These are phyloP conservation scores for Potorous gilbertii DNA, from an alignment of 2,797 vertebrate species.

Conservation along the genomic window DNA sequence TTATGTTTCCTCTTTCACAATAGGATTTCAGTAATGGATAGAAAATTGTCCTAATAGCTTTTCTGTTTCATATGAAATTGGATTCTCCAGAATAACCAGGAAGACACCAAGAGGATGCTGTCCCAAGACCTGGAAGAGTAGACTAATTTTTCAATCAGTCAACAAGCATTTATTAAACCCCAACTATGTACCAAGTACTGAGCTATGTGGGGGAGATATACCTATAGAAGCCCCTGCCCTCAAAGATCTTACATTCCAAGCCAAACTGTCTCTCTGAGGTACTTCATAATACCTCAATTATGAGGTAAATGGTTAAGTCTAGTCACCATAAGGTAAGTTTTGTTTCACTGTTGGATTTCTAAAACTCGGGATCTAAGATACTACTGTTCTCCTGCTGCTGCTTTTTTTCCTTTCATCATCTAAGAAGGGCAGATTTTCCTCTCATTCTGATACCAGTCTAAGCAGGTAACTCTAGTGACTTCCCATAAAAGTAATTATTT, in stretches of 20 bases:
- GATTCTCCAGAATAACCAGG: neutral
- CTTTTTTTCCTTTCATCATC: neutral
- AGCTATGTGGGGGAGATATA: neutral
- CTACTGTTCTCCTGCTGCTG: neutral
- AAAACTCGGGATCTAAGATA: neutral
- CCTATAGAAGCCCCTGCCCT: neutral
- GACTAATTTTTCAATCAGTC: neutral
- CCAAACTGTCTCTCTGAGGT: neutral
- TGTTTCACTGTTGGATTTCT: neutral
- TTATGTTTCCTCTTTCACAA: neutral
- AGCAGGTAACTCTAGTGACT: slow-evolving; percentile 12
- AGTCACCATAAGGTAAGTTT: neutral
- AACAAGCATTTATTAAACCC: slow-evolving; percentile 33
- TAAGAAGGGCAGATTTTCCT: neutral
- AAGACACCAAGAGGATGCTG: neutral
- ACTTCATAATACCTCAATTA: slow-evolving; percentile 73
- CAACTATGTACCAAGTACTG: neutral
- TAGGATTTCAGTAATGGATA: neutral
- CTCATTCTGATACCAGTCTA: neutral
- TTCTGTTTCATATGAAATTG: neutral
- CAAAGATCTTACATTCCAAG: neutral
- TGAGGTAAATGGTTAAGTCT: slow-evolving; percentile 54
- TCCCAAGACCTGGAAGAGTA: neutral
- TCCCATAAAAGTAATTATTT: neutral
- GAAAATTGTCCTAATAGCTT: neutral